Base-by-base conservation (phyloP, 1,140 invertebrate species). In the Oncopeltus fasciatus region DNA sequence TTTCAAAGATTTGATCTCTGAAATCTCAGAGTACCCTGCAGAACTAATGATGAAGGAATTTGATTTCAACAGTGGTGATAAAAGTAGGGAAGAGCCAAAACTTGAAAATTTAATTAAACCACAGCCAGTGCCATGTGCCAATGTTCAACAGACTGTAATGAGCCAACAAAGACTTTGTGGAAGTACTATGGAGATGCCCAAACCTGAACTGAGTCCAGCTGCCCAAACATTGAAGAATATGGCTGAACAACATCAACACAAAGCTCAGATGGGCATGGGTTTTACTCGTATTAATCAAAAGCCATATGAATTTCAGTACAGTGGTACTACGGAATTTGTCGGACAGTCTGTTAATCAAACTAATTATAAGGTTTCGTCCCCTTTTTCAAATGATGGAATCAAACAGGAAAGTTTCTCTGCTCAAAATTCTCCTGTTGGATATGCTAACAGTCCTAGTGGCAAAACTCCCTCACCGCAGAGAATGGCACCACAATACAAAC, bases 161-260 rank as follows among this genome's bases (percentile, higher is more conserved):
- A 24, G 5, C n/a, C 49, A 53, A 53, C 49, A 53, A 24, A 8
- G 49, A 26, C 26, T 53, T 14, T 53, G 49, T 53, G 49, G 49
- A 53, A 53, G 49, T 53, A 53, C 20, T 53, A 4, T 53, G 12
- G 49, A 53, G 26, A 53, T 53, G 49, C 18, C 24, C 2, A 67
- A 68, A 63, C 67, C 56, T 60, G 86, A 88, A 69, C 78, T 88
- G 71, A 90, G 88, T 60, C 87, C 90, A 8, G 92, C 92, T 0
- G 92, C 92, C 2, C 90, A 94, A 75, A 95, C 91, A 0, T 76
- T 95, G 12, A 95, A 95, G 72, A 91, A 95, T 69, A 93, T 95
- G 91, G 92, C 92, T 3, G 91, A 95, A 70, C 92, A 95, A 71
- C 92, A 95, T 72, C 91, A 95, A 74, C 89, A 92, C 73, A 92